Conservation (phyloP, 2,888 invertebrate genomes). For the Danaus chrysippus region DNA sequence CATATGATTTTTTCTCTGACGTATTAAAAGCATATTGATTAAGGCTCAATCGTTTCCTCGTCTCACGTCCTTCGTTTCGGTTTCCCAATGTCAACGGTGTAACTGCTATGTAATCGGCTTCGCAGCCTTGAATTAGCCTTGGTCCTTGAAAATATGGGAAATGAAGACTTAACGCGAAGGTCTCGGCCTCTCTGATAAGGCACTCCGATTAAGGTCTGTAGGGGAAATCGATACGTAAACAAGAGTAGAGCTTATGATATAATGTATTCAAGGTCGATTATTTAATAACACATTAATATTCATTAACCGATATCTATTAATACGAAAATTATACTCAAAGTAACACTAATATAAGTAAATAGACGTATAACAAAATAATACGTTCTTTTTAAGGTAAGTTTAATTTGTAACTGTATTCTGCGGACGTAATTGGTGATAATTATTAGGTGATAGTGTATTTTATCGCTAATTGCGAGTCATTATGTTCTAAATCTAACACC, state of each 20-base stretch:
- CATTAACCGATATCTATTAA: not conserved
- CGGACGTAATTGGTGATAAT: too few relatives aligned
- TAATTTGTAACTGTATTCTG: too few relatives aligned
- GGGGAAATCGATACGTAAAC: conserved; percentile 23
- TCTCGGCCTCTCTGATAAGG: conserved; percentile 23
- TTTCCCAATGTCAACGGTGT: not conserved
- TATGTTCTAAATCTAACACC: too few relatives aligned
- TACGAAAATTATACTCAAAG: not conserved
- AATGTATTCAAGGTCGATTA: not conserved
- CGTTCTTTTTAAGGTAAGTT: too few relatives aligned
- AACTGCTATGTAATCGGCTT: conserved; percentile 9
- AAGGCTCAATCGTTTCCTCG: not conserved
- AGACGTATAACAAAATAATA: too few relatives aligned
- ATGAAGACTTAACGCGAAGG: conserved; percentile 21
- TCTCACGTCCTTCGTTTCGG: not conserved
- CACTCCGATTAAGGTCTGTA: conserved; percentile 16
- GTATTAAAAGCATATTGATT: not conserved
- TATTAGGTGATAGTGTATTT: too few relatives aligned
- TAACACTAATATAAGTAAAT: too few relatives aligned
- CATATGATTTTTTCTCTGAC: not conserved
- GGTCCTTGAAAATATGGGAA: conserved; percentile 18
- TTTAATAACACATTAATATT: not conserved
- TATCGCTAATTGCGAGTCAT: too few relatives aligned
- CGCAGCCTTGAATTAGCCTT: conserved; percentile 16
- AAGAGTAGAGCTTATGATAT: conserved; percentile 6